These are phyloP conservation scores for Propithecus coquereli DNA, from an alignment of 2,113 vertebrate species.

Conservation along the genomic window DNA sequence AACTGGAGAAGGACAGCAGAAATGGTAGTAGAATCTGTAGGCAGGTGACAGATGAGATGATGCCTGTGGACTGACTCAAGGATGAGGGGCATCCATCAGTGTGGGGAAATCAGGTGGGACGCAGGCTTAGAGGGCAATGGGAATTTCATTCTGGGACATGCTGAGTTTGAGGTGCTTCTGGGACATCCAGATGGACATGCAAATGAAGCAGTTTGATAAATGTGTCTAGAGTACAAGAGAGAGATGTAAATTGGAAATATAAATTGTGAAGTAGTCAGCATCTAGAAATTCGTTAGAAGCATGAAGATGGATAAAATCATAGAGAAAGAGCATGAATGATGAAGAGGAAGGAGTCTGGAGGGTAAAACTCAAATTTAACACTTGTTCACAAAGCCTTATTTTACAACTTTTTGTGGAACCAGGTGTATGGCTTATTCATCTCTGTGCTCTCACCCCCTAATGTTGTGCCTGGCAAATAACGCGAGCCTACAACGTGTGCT, in stretches of 20 bases:
- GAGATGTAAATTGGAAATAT: slow-evolving; percentile 20
- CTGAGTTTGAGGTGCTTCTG: not conserved
- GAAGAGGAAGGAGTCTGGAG: not conserved
- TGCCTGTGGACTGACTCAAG: rapidly evolving
- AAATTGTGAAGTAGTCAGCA: slow-evolving; percentile 23
- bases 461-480: not conserved
- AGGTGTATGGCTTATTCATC: not conserved
- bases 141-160: not conserved
- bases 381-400: not conserved
- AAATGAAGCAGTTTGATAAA: slow-evolving; percentile 45
- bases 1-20: not conserved
- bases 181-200: slow-evolving; percentile 57
- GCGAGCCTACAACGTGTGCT: not conserved
- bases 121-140: not conserved
- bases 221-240: slow-evolving; percentile 6
- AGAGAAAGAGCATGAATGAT: not conserved
- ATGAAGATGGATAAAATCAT: not conserved
- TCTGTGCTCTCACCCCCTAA: not conserved
- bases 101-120: not conserved
- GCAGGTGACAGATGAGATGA: not conserved
- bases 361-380: not conserved
- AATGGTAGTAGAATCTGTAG: not conserved
- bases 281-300: not conserved
- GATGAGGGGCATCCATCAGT: rapidly evolving
- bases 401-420: not conserved